These are phyloP conservation scores for Rotaria macrura DNA, from an alignment of 2,888 invertebrate species.

Conservation along the genomic window DNA sequence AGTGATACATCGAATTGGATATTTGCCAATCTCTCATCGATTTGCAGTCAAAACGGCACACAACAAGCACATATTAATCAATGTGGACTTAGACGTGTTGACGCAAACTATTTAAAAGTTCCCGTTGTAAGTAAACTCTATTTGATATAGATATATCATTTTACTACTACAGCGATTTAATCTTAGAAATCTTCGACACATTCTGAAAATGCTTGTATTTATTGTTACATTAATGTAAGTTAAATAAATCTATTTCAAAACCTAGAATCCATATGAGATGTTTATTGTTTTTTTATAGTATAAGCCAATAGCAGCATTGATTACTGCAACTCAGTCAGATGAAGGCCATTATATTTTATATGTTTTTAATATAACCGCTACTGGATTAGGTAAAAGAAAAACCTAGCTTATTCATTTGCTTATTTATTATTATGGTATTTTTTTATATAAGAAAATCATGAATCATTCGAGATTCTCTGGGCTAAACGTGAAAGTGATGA, in stretches of 20 bases:
- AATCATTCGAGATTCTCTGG: constrained; percentile 10
- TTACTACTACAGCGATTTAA: too few relatives aligned
- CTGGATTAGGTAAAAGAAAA: background rate
- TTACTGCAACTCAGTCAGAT: background rate
- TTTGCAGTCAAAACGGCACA: background rate
- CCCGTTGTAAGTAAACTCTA: background rate
- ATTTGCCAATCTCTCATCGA: background rate
- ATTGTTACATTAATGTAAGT: constrained; percentile 14
- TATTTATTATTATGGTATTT: background rate
- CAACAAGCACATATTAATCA: background rate
- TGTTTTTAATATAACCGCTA: background rate
- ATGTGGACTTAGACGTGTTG: background rate
- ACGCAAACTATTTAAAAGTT: background rate
- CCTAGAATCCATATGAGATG: background rate
- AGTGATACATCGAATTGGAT: background rate
- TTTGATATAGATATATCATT: too few relatives aligned
- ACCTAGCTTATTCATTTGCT: background rate
- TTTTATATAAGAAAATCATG: background rate
- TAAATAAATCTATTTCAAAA: background rate
- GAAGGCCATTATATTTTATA: background rate
- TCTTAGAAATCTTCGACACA: background rate
- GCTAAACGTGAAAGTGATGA: background rate
- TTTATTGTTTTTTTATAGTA: background rate
- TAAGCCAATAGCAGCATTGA: background rate
- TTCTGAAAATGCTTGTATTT: background rate